Percentiles rank a stretch among this genome's conserved stretches.
Conservation (phyloP, 2,888 invertebrate species). For the Philonicus albiceps region DNA sequence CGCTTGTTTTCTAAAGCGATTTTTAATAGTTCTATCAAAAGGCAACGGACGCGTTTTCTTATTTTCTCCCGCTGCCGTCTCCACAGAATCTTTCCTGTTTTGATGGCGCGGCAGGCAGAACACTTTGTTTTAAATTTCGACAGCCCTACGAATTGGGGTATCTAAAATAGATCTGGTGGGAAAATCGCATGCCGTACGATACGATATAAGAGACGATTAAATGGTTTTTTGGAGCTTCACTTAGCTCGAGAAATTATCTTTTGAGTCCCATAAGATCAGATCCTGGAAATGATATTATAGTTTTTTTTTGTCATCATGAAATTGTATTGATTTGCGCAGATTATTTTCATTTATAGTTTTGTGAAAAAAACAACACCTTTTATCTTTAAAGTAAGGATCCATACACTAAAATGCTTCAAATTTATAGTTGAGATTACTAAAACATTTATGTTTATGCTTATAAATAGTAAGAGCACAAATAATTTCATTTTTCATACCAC, state of each 20-base stretch:
- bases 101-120: not conserved
- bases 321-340: too few relatives aligned
- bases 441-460: not conserved
- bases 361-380: not conserved
- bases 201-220: not conserved
- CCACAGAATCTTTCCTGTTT: not conserved
- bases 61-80: not conserved
- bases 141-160: not conserved
- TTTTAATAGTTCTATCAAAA: conserved; percentile 35
- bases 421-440: not conserved
- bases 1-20: conserved; percentile 27
- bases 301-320: not conserved
- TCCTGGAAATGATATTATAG: not conserved
- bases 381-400: not conserved
- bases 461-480: not conserved
- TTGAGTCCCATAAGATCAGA: not conserved
- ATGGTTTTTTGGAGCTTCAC: not conserved
- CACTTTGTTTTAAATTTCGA: conserved; percentile 8
- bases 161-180: not conserved
- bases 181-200: not conserved
- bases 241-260: not conserved
- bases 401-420: not conserved
- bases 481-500: not conserved
- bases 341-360: too few relatives aligned
- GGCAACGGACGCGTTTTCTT: not conserved